phyloP scores from a whole-genome alignment of 2,888 invertebrate species.

The Cheilosia scutellata region DNA sequence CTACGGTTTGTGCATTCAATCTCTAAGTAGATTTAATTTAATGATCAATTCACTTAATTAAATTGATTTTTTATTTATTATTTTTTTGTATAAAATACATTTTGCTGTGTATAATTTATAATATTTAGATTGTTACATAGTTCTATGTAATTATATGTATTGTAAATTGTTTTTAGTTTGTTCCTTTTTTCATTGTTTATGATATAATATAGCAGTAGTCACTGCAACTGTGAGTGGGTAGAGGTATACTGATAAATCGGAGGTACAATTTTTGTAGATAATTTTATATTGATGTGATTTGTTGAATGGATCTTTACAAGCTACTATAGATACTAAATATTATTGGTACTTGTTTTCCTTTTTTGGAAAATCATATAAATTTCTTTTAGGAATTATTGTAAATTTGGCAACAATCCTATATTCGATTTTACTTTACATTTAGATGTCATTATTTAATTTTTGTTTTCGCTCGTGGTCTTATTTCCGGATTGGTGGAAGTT shows the following conservation, averaged over 20 bases:
- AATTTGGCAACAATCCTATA: constrained; percentile 57
- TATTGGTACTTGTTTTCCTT: constrained; percentile 47
- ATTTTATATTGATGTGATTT: constrained; percentile 6
- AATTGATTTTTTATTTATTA: constrained; percentile 18
- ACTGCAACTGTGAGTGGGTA: constrained; percentile 6
- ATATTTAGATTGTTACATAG: neutral
- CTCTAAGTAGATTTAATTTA: constrained; percentile 33
- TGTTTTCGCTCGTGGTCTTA: constrained; percentile 64
- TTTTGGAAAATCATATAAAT: constrained; percentile 11
- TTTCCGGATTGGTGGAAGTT: constrained; percentile 87
- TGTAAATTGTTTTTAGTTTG: constrained; percentile 34
- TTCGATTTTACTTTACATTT: constrained; percentile 18
- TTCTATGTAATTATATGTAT: constrained; percentile 30
- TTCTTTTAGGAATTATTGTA: constrained; percentile 47
- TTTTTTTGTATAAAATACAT: constrained; percentile 40
- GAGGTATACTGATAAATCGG: constrained; percentile 51
- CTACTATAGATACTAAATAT: constrained; percentile 23
- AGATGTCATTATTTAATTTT: constrained; percentile 5
- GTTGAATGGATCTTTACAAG: constrained; percentile 21
- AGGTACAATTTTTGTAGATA: constrained; percentile 48
- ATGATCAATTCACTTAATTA: constrained; percentile 33
- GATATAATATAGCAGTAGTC: constrained; percentile 4
- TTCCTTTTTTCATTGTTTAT: neutral
- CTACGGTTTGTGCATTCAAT: constrained; percentile 56
- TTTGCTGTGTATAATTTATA: constrained; percentile 29